Conservation (phyloP, 2,888 invertebrate species). For the Parasteatoda lunata region DNA sequence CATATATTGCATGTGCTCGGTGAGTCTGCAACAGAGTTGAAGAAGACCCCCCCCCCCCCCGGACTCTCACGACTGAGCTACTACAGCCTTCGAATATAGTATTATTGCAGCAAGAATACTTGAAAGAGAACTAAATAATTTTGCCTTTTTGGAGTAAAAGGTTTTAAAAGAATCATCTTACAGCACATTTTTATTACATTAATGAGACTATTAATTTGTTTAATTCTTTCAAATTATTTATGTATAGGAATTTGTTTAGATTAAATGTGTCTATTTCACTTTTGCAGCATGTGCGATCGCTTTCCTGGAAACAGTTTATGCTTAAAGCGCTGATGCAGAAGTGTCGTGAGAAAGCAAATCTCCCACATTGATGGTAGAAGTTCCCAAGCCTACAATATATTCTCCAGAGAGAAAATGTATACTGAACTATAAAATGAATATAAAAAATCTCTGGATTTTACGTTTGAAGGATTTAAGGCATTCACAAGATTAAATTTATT, state of each 20-base stretch:
- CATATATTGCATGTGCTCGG: no score
- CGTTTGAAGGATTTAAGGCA: constrained; percentile 38
- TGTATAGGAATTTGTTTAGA: not conserved
- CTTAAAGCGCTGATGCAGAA: constrained; percentile 96
- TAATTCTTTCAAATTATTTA: no score
- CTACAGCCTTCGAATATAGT: no score
- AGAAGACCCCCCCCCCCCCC: no score
- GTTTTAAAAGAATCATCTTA: no score
- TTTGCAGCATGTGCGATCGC: constrained; percentile 87
- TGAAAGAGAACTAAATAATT: no score
- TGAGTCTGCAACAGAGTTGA: no score
- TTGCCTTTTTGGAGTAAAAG: no score
- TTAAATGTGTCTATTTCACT: not conserved
- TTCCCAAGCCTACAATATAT: constrained; percentile 38
- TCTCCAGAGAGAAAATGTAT: constrained; percentile 21
- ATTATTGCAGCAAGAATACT: no score
- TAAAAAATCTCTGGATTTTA: constrained; percentile 43
- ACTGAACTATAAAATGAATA: constrained; percentile 51
- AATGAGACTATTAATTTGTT: no score
- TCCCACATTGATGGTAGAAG: constrained; percentile 73
- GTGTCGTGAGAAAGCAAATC: constrained; percentile 93
- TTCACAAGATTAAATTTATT: constrained; percentile 47
- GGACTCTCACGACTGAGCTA: no score
- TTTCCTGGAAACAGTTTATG: constrained; percentile 97
- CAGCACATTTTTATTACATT: no score